Evolutionary conservation across 2,113 vertebrate genomes (phyloP), one percentile per base, ranked within the genome.

Genomic region (Tachysurus fulvidraco): DNA sequence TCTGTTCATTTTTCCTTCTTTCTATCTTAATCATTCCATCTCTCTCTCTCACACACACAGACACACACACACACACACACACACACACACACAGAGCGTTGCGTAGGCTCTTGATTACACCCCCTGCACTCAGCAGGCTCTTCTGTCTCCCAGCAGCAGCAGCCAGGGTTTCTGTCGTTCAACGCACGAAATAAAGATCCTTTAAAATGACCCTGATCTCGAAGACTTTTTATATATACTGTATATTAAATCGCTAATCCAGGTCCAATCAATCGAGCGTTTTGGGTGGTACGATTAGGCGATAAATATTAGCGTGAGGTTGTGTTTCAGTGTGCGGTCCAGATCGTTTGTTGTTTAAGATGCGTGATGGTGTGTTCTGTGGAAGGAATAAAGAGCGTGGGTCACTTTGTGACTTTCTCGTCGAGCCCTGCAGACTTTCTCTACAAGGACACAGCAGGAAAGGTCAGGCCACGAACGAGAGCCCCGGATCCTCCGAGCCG

Each of bases 71-170:
- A 55, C 81, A 65, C 46, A 10, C 79, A 67, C 60, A 69, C 67
- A 17, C 78, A 76, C 62, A 79, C 36, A 41, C 64, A 54, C 13
- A 25, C 52, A 8, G 65, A 54, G 79, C 86, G 90, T 82, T 44
- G 65, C 86, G 86, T 88, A 84, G 89, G 90, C 84, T 86, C 88
- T 90, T 93, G 90, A 93, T 92, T 93, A 89, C 86, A 87, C 91
- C 55, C 89, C 90, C 88, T 60, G 84, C 92, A 90, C 73, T 79
- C 60, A 84, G 82, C 46, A 64, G 82, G 74, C 73, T 78, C 73
- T 23, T 83, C 83, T 80, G 67, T 64, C 77, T 86, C 77, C 85
- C 41, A 14, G 54, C 54, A 41, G 54, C 54, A 41, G 30, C 36
- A 73, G 54, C 25, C 67, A 62, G 36, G 57, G 52, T 62, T 82